A percentile compares a stretch with the other conserved stretches of the same genome.
phyloP scores from a whole-genome alignment of 2,113 vertebrate species.

The Podilymbus podiceps region DNA sequence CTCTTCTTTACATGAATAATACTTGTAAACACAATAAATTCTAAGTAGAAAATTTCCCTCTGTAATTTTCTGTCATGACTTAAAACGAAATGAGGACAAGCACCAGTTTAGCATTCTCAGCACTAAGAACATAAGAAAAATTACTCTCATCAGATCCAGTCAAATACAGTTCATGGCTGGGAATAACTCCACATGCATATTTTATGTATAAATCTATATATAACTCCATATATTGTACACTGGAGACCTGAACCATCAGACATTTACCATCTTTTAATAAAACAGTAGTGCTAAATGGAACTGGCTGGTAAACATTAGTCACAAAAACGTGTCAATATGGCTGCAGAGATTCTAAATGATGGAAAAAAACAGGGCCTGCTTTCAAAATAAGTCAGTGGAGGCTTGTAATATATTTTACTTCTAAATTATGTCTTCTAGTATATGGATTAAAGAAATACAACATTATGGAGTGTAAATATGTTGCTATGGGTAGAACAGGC shows the following conservation, averaged over 20 bases:
- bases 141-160: constrained; percentile 37
- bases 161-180: constrained; percentile 56
- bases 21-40: constrained; percentile 58
- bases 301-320: constrained; percentile 61
- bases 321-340: constrained; percentile 57
- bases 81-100: constrained; percentile 65
- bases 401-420: constrained; percentile 38
- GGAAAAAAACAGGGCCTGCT: neutral
- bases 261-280: constrained; percentile 69
- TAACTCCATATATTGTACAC: constrained; percentile 61
- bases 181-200: constrained; percentile 65
- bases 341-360: constrained; percentile 48
- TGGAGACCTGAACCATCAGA: constrained; percentile 66
- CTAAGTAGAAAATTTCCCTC: constrained; percentile 32
- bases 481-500: neutral
- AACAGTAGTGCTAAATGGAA: constrained; percentile 60
- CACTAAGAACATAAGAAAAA: constrained; percentile 55
- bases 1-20: constrained; percentile 47
- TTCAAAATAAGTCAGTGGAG: constrained; percentile 19
- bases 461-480: neutral
- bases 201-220: constrained; percentile 71
- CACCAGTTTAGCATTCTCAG: constrained; percentile 43
- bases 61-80: constrained; percentile 55
- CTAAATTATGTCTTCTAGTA: constrained; percentile 35
- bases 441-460: constrained; percentile 19